Conservation (phyloP, 1,140 invertebrate genomes). For the Tyrophagus putrescentiae region DNA sequence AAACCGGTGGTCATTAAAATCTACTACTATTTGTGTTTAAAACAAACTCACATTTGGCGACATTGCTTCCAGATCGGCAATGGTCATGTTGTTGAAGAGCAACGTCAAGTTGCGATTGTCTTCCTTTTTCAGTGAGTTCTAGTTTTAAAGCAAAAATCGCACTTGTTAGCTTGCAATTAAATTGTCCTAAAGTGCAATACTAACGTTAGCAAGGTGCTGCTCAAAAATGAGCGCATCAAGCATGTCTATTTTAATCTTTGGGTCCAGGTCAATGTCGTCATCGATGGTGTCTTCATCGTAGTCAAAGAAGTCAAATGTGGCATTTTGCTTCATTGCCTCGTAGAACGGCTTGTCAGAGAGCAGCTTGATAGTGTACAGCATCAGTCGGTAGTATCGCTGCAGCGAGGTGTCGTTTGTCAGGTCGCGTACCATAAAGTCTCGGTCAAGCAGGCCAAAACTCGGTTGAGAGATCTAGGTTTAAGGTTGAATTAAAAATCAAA, state of each 20-base stretch:
- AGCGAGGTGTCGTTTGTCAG: conserved; percentile 41
- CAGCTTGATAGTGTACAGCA: conserved; percentile 59
- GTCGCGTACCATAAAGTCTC: conserved; percentile 47
- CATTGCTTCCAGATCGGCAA: conserved; percentile 15
- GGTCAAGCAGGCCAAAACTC: conserved; percentile 57
- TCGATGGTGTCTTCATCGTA: not conserved
- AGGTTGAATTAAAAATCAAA: not conserved
- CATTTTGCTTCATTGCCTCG: not conserved
- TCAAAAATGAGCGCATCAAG: conserved; percentile 55
- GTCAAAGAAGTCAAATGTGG: conserved; percentile 1
- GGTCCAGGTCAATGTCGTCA: not conserved
- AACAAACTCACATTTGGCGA: conserved; percentile 32
- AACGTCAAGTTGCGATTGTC: conserved; percentile 21
- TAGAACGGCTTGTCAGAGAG: conserved; percentile 44
- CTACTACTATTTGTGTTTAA: not conserved
- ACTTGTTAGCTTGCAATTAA: not conserved
- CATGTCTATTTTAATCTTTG: conserved; percentile 39
- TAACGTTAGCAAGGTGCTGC: conserved; percentile 58
- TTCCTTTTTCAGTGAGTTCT: conserved; percentile 24
- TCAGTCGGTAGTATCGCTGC: conserved; percentile 37
- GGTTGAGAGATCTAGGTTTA: conserved; percentile 68
- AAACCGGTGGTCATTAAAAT: not conserved
- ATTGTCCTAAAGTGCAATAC: not conserved
- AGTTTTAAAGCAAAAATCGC: not conserved
- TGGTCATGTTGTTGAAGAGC: conserved; percentile 24